These are phyloP conservation scores for Schizotus pectinicornis DNA, from an alignment of 2,888 invertebrate genomes.

Conservation along the genomic window DNA sequence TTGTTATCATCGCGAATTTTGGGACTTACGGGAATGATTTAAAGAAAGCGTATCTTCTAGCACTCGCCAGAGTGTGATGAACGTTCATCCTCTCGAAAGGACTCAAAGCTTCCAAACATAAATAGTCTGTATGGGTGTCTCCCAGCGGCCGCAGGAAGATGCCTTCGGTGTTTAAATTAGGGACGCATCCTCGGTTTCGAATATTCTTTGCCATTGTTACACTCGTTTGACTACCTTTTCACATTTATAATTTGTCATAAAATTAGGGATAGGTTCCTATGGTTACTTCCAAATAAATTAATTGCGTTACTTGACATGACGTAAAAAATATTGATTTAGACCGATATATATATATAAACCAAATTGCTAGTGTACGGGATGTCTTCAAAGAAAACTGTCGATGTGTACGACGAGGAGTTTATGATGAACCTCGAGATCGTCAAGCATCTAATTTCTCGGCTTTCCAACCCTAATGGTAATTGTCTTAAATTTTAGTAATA, in stretches of 20 bases:
- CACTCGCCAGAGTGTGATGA: constrained; percentile 64
- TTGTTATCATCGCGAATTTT: neutral
- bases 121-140: constrained; percentile 42
- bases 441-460: constrained; percentile 55
- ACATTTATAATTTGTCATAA: constrained; percentile 13
- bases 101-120: constrained; percentile 52
- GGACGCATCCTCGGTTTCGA: constrained; percentile 54
- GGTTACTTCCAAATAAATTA: constrained; percentile 16
- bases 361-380: constrained; percentile 9
- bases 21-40: constrained; percentile 47
- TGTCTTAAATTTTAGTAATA: too few relatives aligned
- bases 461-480: constrained; percentile 45
- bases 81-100: constrained; percentile 60
- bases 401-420: constrained; percentile 63
- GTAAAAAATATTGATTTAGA: neutral
- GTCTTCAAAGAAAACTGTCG: constrained; percentile 28
- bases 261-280: constrained; percentile 11
- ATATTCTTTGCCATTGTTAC: constrained; percentile 25
- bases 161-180: constrained; percentile 60
- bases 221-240: neutral
- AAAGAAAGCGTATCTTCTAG: constrained; percentile 59
- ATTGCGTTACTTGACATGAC: constrained; percentile 14
- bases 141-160: constrained; percentile 55
- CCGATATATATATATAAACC: neutral
- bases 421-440: constrained; percentile 59